Evolutionary conservation across 2,888 invertebrate genomes (phyloP), one percentile per base, ranked within the genome.

Genomic region (Eilema sororculum): DNA sequence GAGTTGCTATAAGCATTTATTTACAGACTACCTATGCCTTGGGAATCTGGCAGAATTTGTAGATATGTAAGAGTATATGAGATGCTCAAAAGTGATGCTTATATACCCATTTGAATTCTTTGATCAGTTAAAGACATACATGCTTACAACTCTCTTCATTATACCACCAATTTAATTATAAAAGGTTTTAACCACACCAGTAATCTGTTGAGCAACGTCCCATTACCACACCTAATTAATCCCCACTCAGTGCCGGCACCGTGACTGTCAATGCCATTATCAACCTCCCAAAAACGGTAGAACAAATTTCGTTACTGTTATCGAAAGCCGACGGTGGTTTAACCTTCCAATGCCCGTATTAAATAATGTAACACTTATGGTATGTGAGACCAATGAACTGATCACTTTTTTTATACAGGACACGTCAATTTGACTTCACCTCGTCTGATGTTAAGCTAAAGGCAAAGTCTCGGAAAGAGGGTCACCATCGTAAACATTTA

Each of bases 241-340:
- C 22, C 61, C 41, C 16, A 46, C 28, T 46, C 3, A 66, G 30
- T 20, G 33, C 66, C 3, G 59, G 22, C 13, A 65, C 61, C 69
- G 22, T 65, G n/a, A 65, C 65, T 20, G 6, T 25, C 60, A 24
- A 20, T n/a, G 20, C 28, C 56, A 59, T n/a, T 16, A 59, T 25
- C 30, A 25, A 66, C 62, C 33, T 30, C 28, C 61, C 69, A 64
- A 80, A 80, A 79, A 61, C 74, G 68, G 80, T 71, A 69, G 73
- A 78, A 72, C 78, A 71, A 81, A 78, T 82, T 76, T 68, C 9
- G 65, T 73, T 81, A 82, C 81, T 71, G 83, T 79, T 79, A 78
- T 77, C 71, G 65, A 67, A 75, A 76, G 68, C 65, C 25, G 16
- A 60, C 33, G 68, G 68, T 76, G 70, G 72, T 81, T 77, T 71